Conservation (phyloP, 2,888 invertebrate species). For the Catocala nupta region DNA sequence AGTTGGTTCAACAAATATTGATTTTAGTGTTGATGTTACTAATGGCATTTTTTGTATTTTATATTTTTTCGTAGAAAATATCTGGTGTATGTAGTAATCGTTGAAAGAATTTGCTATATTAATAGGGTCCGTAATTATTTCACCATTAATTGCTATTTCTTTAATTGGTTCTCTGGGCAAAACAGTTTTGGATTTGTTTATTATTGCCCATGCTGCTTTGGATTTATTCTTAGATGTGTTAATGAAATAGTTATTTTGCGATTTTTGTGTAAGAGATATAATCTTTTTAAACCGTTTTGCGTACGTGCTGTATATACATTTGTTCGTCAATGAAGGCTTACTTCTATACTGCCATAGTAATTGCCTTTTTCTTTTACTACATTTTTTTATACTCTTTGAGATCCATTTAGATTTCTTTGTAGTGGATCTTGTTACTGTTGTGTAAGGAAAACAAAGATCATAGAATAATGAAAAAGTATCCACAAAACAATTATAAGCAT, state of each 20-base stretch:
- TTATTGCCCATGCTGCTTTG: slow-evolving; percentile 13
- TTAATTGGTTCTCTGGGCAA: neutral
- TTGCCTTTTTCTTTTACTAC: slow-evolving; percentile 10
- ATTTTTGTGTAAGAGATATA: slow-evolving; percentile 5
- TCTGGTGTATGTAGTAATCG: slow-evolving; percentile 7
- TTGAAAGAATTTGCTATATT: slow-evolving; percentile 16
- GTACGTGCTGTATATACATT: slow-evolving; percentile 1
- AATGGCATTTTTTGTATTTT: neutral
- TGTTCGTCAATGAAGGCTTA: slow-evolving; percentile 2
- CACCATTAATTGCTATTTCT: neutral
- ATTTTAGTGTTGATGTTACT: neutral
- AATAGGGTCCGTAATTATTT: slow-evolving; percentile 3
- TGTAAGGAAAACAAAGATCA: slow-evolving; percentile 15
- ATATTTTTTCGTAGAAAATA: neutral
- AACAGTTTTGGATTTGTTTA: slow-evolving; percentile 2
- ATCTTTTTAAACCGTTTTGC: slow-evolving; percentile 4
- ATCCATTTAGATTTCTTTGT: slow-evolving; percentile 12
- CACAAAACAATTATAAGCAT: slow-evolving; percentile 11
- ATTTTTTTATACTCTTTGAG: slow-evolving; percentile 12
- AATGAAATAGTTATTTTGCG: slow-evolving; percentile 11
- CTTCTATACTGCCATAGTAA: slow-evolving; percentile 13
- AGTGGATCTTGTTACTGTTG: neutral
- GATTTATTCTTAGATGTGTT: slow-evolving; percentile 10
- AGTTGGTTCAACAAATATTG: slow-evolving; percentile 10
- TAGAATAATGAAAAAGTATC: no score